Conservation (phyloP, 2,797 vertebrate species). For the Linurgus olivaceus region DNA sequence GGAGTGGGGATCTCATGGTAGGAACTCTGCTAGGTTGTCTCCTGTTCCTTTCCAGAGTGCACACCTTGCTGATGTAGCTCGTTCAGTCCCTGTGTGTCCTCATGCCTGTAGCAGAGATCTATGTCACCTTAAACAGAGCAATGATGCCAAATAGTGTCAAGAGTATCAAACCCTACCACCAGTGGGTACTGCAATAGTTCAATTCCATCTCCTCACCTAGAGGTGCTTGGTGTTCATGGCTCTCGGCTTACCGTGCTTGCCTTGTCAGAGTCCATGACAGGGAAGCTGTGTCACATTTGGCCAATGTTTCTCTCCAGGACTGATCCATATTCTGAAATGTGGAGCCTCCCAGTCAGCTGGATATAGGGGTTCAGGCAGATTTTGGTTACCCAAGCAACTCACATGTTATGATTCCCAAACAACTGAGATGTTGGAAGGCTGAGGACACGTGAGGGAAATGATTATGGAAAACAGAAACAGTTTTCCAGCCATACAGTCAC, state of each 20-base stretch:
- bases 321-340: not conserved
- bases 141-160: not conserved
- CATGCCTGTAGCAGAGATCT: not conserved
- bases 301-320: not conserved
- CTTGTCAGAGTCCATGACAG: not conserved
- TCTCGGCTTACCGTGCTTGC: not conserved
- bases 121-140: not conserved
- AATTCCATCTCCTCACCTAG: accelerated
- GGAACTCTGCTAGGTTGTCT: not conserved
- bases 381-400: conserved; percentile 64
- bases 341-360: conserved; percentile 6
- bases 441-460: not conserved
- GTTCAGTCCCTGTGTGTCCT: not conserved
- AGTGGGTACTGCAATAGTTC: not conserved
- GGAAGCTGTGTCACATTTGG: not conserved
- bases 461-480: conserved; percentile 7
- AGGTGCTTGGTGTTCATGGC: accelerated
- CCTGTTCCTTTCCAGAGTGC: not conserved
- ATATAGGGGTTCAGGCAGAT: not conserved
- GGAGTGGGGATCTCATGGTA: accelerated
- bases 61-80: not conserved
- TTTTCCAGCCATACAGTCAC: conserved; percentile 1
- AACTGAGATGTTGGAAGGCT: conserved; percentile 34
- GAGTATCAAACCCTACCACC: not conserved
- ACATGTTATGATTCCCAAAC: conserved; percentile 65